These are phyloP conservation scores for Umimayanthus chanpuru DNA, from an alignment of 92 coral and sea anemone genomes.

Conservation along the genomic window DNA sequence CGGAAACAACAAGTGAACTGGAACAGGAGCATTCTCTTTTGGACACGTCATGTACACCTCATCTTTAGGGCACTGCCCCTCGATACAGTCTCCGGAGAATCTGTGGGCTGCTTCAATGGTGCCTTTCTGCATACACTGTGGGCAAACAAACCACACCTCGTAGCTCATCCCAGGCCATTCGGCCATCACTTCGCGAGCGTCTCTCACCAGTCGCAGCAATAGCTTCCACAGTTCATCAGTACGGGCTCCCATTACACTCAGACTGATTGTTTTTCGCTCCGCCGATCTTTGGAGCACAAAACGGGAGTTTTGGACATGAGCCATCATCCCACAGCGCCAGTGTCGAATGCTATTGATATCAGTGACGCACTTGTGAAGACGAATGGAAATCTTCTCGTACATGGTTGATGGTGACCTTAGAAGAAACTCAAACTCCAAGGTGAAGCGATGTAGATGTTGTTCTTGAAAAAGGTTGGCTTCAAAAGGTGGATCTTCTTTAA, in stretches of 20 bases:
- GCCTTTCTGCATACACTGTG: constrained; percentile 57
- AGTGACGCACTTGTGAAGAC: constrained; percentile 51
- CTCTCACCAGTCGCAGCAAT: constrained; percentile 43
- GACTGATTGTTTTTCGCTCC: constrained; percentile 36
- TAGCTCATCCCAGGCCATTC: constrained; percentile 68
- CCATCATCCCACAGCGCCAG: constrained; percentile 68
- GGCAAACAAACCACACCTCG: constrained; percentile 70
- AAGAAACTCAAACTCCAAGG: constrained; percentile 63
- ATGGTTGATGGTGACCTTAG: constrained; percentile 56
- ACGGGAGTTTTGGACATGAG: constrained; percentile 35
- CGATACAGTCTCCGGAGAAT: constrained; percentile 49
- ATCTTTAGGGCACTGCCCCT: constrained; percentile 16
- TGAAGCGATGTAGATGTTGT: constrained; percentile 31
- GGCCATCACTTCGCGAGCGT: constrained; percentile 46
- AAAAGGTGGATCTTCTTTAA: constrained; percentile 43
- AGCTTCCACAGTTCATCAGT: constrained; percentile 55
- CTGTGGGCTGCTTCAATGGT: constrained; percentile 45
- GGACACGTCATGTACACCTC: constrained; percentile 61
- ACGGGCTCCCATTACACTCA: constrained; percentile 53
- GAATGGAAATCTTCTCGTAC: constrained; percentile 61
- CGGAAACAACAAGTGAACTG: constrained; percentile 42
- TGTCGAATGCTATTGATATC: constrained; percentile 58
- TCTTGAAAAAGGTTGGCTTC: not conserved
- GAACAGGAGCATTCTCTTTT: constrained; percentile 32
- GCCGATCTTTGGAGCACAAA: constrained; percentile 50